Conservation (phyloP, 2,888 invertebrate genomes). For the Magallana nippona region DNA sequence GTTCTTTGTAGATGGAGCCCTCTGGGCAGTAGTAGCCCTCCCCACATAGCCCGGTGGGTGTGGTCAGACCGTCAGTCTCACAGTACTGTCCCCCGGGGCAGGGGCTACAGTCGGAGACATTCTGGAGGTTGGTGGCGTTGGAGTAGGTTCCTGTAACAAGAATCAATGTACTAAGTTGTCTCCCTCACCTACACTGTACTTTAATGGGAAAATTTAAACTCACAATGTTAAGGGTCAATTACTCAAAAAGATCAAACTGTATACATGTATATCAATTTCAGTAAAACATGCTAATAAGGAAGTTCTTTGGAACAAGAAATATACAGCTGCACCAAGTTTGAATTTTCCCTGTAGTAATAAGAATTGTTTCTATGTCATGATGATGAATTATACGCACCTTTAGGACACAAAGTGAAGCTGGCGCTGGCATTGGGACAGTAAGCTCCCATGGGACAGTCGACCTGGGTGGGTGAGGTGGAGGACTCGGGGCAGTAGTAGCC, state of each 20-base stretch:
- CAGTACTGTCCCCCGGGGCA: conserved; percentile 77
- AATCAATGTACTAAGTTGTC: background rate
- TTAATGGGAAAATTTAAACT: too few relatives aligned
- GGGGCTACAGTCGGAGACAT: conserved; percentile 64
- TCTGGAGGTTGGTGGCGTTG: conserved; percentile 68
- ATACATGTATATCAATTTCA: too few relatives aligned
- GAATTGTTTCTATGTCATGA: too few relatives aligned
- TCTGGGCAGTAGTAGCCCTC: conserved; percentile 75
- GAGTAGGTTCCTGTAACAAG: conserved; percentile 71
- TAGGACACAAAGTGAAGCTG: conserved; percentile 69
- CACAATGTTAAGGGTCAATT: too few relatives aligned
- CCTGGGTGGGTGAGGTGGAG: conserved; percentile 63
- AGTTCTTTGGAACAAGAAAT: too few relatives aligned
- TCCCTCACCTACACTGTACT: background rate
- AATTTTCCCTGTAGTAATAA: too few relatives aligned
- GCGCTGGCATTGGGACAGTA: conserved; percentile 72
- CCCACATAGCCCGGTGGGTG: conserved; percentile 60
- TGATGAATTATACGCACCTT: conserved; percentile 65
- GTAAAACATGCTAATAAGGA: too few relatives aligned
- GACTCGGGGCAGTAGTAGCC: conserved; percentile 76
- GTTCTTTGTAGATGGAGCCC: conserved; percentile 70
- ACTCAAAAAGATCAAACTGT: too few relatives aligned
- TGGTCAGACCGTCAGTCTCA: conserved; percentile 69
- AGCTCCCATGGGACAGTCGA: conserved; percentile 73
- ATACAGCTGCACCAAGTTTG: too few relatives aligned